Evolutionary conservation across 1,140 invertebrate species (phyloP), one percentile per base, ranked within the genome.

Genomic region (Nautilus pompilius): DNA sequence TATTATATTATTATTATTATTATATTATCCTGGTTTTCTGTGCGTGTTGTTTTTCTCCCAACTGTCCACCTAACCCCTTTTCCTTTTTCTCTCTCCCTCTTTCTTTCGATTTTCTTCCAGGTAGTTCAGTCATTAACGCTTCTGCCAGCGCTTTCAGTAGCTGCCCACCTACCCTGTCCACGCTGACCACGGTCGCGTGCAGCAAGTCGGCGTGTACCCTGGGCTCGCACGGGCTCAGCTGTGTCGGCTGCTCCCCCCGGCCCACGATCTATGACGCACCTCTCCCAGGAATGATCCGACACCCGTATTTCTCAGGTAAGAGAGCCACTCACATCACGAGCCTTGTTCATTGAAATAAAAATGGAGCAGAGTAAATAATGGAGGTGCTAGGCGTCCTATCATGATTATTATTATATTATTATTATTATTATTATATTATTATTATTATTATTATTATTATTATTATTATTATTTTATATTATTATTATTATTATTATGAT

Each of bases 261-360:
- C 55, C 61, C 26, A 62, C 60, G 2, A 32, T 73, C 10, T 73
- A 71, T 36, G 72, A 73, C 28, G 58, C 48, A 10, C 72, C 69
- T 17, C 59, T 73, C 41, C 62, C 59, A 46, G 63, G 56, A 6
- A 64, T 73, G 63, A 53, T 73, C 2, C 22, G 72, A 45, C 69
- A 70, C 30, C 67, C 69, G 2, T 73, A 71, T 55, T 68, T 73
- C 36, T 53, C 63, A 51, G 69, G 71, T 73, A 51, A 68, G 62
- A n/a, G n/a, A n/a, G n/a, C n/a, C n/a, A n/a, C n/a, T n/a, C n/a
- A n/a, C n/a, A n/a, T n/a, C n/a, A n/a, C n/a, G n/a, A n/a, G n/a
- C n/a, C n/a, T n/a, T n/a, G n/a, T n/a, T n/a, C n/a, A n/a, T n/a
- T n/a, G n/a, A n/a, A n/a, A n/a, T n/a, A n/a, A n/a, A n/a, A n/a